Evolutionary conservation across 35 echinoderm and acorn worm genomes (phyloP).

Genomic region (Apostichopus japonicus): DNA sequence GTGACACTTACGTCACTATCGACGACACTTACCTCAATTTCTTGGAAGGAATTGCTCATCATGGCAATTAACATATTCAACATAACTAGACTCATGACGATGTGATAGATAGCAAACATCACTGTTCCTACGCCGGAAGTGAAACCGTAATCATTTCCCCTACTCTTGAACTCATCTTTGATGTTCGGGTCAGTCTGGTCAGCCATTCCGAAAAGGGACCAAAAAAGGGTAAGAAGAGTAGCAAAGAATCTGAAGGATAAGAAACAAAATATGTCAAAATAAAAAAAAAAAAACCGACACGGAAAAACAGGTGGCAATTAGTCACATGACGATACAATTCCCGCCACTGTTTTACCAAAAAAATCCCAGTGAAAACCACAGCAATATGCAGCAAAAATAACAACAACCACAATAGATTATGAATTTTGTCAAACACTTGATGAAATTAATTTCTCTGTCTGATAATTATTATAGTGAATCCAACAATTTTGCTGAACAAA

Average conservation of each 20-base stretch:
- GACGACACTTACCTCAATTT: constrained; percentile 82
- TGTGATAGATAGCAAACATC: constrained; percentile 80
- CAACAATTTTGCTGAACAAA: no score
- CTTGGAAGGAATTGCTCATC: constrained; percentile 98
- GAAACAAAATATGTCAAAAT: background rate
- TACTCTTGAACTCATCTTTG: background rate
- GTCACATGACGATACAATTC: no score
- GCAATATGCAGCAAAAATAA: no score
- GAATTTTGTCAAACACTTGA: no score
- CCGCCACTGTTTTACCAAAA: no score
- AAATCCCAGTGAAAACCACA: no score
- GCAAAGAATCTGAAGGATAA: constrained; percentile 62
- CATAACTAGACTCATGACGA: constrained; percentile 94
- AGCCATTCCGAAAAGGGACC: constrained; percentile 90
- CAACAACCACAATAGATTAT: no score
- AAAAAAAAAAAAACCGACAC: background rate
- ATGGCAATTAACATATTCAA: constrained; percentile 99
- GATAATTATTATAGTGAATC: no score
- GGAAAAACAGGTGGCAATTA: background rate
- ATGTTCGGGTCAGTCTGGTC: constrained; percentile 63
- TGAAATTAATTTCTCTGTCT: no score
- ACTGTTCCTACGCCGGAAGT: constrained; percentile 74
- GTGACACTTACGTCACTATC: no score
- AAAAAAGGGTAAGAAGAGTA: constrained; percentile 91
- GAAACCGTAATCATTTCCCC: constrained; percentile 38